phyloP scores from a whole-genome alignment of 2,113 vertebrate species.

The Hemiprocne comata region DNA sequence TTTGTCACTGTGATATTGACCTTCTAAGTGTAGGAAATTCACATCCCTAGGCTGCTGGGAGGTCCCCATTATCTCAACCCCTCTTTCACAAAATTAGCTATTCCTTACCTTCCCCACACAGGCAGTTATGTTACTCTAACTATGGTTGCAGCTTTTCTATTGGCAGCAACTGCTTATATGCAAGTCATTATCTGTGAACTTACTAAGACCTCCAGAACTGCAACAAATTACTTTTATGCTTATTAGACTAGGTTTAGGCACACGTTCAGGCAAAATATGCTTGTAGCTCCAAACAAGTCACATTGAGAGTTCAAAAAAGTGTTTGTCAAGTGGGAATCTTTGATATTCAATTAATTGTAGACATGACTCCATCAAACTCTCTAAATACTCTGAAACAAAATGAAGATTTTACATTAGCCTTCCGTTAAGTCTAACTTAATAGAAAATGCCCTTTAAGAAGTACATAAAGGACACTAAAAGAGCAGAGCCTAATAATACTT shows the following conservation, averaged over 20 bases:
- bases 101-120: not conserved
- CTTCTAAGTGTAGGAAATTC: not conserved
- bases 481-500: not conserved
- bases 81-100: not conserved
- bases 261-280: not conserved
- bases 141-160: not conserved
- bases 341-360: not conserved
- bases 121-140: not conserved
- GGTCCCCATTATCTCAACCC: not conserved
- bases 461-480: not conserved
- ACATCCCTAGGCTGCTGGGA: not conserved
- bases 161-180: not conserved
- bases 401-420: not conserved
- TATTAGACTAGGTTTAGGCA: not conserved
- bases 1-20: not conserved
- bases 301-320: not conserved
- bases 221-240: not conserved
- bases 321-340: not conserved
- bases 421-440: not conserved
- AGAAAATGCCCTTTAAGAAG: not conserved
- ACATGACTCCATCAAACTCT: not conserved
- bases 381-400: not conserved
- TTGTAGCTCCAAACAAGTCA: not conserved
- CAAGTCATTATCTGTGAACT: not conserved
- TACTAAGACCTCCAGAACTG: not conserved